Evolutionary conservation across 2,888 invertebrate species (phyloP).

Genomic region (Leptopilina drosophilae): DNA sequence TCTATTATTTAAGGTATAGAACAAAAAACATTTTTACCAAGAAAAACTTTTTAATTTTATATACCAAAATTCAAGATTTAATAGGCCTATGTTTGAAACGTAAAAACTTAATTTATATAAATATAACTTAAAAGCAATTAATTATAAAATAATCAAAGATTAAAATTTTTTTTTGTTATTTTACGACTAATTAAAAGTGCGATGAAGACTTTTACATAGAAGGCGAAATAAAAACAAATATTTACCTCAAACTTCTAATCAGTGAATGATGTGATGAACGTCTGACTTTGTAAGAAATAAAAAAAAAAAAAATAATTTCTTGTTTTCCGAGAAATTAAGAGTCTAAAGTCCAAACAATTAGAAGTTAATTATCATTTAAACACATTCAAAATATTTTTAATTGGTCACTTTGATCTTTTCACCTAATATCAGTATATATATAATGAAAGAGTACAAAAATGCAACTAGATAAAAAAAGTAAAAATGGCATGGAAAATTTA

Average conservation of each 20-base stretch:
- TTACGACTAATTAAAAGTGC: background rate
- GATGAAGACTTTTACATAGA: background rate
- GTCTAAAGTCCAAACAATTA: conserved; percentile 28
- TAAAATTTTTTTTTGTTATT: background rate
- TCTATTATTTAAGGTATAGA: background rate
- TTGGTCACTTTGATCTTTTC: background rate
- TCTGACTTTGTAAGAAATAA: conserved; percentile 10
- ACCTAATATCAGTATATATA: background rate
- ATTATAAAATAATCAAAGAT: no score
- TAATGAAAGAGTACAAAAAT: background rate
- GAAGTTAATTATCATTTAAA: background rate
- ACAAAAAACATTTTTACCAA: background rate
- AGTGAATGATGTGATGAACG: background rate
- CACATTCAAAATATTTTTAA: background rate
- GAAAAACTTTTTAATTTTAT: background rate
- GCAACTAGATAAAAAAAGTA: background rate
- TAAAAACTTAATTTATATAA: background rate
- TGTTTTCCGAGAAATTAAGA: conserved; percentile 16
- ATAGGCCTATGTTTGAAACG: no score
- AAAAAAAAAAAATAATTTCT: conserved; percentile 14
- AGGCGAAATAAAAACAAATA: conserved; percentile 41
- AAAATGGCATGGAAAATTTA: background rate
- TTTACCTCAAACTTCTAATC: conserved; percentile 43
- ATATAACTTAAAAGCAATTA: no score
- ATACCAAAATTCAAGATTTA: no score